Base-by-base conservation (phyloP, 2,113 vertebrate genomes). In the Gymnorhina tibicen region DNA sequence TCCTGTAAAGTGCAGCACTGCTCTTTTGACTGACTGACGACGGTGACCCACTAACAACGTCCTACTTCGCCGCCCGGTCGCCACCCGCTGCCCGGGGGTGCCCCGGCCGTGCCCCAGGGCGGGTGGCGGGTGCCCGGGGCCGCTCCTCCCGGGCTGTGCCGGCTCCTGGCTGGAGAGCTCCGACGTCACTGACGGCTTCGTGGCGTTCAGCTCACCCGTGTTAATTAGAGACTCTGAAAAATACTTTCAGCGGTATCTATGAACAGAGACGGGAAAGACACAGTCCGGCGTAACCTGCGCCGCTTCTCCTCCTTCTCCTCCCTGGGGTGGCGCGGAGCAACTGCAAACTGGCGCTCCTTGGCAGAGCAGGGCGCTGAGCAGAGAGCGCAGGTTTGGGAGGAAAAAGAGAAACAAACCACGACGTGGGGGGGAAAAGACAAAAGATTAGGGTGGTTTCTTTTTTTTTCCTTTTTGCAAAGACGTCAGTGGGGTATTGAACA, bases 1-100 rank as follows among this genome's bases (percentile, higher is more conserved):
- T 96, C 97, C 98, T 96, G 98, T 97, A 96, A 95, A 98, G 97
- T 98, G 95, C 96, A 97, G 97, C 97, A 96, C 98, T 97, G 98
- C 98, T 96, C 96, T 97, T 94, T 95, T 96, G 87, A 94, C 96
- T 96, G 95, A 97, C 97, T 95, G 97, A 94, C 28, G 80, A 73
- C 18, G 7, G 8, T 97, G 96, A 97, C 97, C 96, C 92, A 91
- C 90, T 88, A 89, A 95, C 95, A 93, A 82, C 78, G 96, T 85
- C 87, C 87, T 78, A 72, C 66, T 92, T 97, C 47, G 58, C 59
- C 46, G 41, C 63, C 97, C 83, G 91, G 92, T 96, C 58, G 76
- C 76, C 95, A 76, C 94, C n/a, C 69, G 16, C 12, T 32, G 74
- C 77, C 85, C 84, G 20, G 5, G 12, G 33, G 49, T 93, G 86